Conservation (phyloP, 2,797 vertebrate genomes). For the Manis crassicaudata region DNA sequence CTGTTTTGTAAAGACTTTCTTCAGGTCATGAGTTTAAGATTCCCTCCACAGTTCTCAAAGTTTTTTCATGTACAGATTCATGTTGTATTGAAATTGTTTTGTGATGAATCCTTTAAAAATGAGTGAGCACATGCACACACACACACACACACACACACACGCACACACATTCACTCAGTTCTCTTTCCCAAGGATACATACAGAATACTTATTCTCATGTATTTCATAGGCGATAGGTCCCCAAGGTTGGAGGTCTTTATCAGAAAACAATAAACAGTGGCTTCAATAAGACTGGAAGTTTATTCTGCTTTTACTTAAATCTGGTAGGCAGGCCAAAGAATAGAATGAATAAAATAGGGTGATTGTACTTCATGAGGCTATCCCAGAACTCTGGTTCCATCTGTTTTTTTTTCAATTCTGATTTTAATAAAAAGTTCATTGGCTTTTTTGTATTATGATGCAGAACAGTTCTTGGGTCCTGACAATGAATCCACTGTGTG, state of each 20-base stretch:
- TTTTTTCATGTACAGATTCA: neutral
- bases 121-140: too few relatives aligned
- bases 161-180: neutral
- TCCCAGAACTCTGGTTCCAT: neutral
- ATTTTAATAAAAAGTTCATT: too few relatives aligned
- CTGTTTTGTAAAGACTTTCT: neutral
- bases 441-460: neutral
- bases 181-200: neutral
- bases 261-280: neutral
- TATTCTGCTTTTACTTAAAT: neutral
- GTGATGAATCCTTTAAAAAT: neutral
- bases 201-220: neutral
- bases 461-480: neutral
- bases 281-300: neutral
- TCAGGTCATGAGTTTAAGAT: neutral
- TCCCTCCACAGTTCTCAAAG: neutral
- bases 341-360: neutral
- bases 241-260: neutral
- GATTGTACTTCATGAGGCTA: neutral
- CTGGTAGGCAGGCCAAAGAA: neutral
- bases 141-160: too few relatives aligned
- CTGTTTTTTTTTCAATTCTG: neutral
- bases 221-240: neutral
- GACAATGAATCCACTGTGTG: neutral
- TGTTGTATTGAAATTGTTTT: neutral